Conservation (phyloP, 2,797 vertebrate genomes). For the Gymnoscopelus microlampas region DNA sequence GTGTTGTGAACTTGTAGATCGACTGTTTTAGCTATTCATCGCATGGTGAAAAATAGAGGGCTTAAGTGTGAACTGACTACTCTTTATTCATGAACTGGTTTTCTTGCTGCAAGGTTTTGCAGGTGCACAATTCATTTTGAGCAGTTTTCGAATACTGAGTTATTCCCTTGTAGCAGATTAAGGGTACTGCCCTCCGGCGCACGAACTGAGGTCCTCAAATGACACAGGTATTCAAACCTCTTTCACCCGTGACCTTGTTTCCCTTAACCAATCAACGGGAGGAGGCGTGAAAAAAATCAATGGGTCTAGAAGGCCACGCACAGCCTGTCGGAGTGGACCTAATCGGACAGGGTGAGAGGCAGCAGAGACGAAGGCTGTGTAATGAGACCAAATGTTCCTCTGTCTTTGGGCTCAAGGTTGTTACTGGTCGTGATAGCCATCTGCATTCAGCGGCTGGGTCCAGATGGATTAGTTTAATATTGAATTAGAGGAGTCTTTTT, state of each 20-base stretch:
- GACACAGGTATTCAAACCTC: slow-evolving; percentile 6
- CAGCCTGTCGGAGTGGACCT: slow-evolving; percentile 34
- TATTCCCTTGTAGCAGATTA: no score
- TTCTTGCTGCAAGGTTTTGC: no score
- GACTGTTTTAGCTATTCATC: no score
- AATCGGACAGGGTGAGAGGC: slow-evolving; percentile 26
- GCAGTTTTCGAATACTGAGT: no score
- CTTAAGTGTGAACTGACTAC: no score
- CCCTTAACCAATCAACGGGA: slow-evolving; percentile 11
- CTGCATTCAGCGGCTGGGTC: slow-evolving; percentile 62
- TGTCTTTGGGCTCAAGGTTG: slow-evolving; percentile 73
- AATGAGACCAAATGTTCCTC: slow-evolving; percentile 56
- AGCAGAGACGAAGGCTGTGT: slow-evolving; percentile 32
- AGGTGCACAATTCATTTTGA: no score
- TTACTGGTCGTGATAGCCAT: slow-evolving; percentile 65
- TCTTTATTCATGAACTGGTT: no score
- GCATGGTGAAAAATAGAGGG: not conserved
- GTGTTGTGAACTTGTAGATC: no score
- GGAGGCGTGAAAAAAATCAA: slow-evolving; percentile 11
- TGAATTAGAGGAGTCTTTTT: slow-evolving; percentile 71
- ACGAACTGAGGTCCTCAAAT: slow-evolving; percentile 17
- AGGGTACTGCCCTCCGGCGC: not conserved
- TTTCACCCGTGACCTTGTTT: not conserved
- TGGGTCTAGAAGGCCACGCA: slow-evolving; percentile 26
- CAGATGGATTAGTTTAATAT: slow-evolving; percentile 81